Conservation (phyloP, 2,888 invertebrate species). For the Watsonalla cultraria region DNA sequence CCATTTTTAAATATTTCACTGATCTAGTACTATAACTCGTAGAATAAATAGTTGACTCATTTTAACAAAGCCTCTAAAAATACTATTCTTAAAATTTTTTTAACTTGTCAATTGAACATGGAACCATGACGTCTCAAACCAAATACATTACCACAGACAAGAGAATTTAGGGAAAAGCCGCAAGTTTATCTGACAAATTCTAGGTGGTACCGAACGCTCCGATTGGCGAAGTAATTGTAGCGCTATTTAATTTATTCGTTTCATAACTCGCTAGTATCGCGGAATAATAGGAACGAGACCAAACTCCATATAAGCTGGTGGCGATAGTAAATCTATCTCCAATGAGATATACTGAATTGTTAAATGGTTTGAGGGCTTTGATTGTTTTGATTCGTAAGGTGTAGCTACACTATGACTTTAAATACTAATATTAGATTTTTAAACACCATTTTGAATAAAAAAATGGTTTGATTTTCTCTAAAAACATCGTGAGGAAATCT, state of each 20-base stretch:
- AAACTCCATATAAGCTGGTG: neutral
- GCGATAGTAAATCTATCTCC: neutral
- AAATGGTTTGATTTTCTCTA: too few relatives aligned
- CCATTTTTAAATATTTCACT: too few relatives aligned
- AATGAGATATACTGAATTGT: neutral
- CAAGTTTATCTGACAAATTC: conserved; percentile 37
- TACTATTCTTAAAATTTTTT: too few relatives aligned
- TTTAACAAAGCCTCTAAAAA: too few relatives aligned
- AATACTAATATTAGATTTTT: too few relatives aligned
- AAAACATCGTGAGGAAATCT: too few relatives aligned
- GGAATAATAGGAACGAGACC: conserved; percentile 33
- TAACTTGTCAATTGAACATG: too few relatives aligned
- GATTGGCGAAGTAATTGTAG: conserved; percentile 14
- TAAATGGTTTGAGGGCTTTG: neutral
- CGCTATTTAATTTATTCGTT: conserved; percentile 47
- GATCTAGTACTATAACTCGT: too few relatives aligned
- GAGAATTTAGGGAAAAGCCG: neutral
- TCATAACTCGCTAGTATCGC: conserved; percentile 43
- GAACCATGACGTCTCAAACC: neutral
- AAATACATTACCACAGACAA: neutral
- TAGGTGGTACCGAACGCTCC: conserved; percentile 2
- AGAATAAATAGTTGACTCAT: too few relatives aligned
- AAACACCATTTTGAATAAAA: too few relatives aligned
- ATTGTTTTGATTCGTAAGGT: neutral
- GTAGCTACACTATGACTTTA: too few relatives aligned